phyloP scores from a whole-genome alignment of 2,888 invertebrate genomes.

The Caenorhabditis sp. region DNA sequence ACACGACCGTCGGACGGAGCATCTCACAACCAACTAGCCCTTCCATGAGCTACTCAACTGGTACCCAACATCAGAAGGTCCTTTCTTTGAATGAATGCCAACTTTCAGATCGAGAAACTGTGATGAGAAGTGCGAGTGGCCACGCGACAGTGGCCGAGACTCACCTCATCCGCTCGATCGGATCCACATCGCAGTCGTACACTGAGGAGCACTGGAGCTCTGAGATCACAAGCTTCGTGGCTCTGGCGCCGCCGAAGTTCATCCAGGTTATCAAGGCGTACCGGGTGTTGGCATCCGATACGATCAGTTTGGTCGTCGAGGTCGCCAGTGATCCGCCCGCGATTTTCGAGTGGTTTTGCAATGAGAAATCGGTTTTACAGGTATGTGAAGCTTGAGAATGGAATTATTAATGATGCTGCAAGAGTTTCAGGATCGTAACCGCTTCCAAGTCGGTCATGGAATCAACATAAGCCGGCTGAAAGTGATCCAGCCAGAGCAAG shows the following conservation, averaged over 20 bases:
- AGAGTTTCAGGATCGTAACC: constrained; percentile 64
- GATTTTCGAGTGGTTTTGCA: constrained; percentile 74
- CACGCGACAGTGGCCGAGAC: constrained; percentile 69
- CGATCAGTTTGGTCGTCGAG: constrained; percentile 77
- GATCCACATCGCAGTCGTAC: constrained; percentile 67
- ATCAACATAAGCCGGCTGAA: constrained; percentile 76
- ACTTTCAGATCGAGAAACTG: constrained; percentile 71
- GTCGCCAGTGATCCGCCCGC: constrained; percentile 74
- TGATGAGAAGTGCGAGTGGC: constrained; percentile 64
- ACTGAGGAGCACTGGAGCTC: constrained; percentile 78
- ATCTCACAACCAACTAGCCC: constrained; percentile 54
- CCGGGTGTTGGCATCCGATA: constrained; percentile 74
- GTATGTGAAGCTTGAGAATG: constrained; percentile 23
- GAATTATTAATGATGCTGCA: no score
- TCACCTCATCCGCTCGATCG: constrained; percentile 65
- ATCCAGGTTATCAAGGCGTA: constrained; percentile 79
- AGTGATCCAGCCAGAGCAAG: constrained; percentile 80
- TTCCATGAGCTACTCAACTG: constrained; percentile 57
- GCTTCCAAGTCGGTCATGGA: constrained; percentile 73
- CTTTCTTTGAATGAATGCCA: neutral
- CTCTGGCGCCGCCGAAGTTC: constrained; percentile 77
- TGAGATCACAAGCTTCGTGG: constrained; percentile 77
- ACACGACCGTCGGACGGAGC: constrained; percentile 42
- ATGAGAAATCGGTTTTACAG: constrained; percentile 74
- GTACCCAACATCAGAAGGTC: constrained; percentile 2